Percentiles rank a stretch among this genome's conserved stretches.
These are phyloP conservation scores for Cynopterus sphinx DNA, from an alignment of 2,797 vertebrate genomes.

Conservation along the genomic window DNA sequence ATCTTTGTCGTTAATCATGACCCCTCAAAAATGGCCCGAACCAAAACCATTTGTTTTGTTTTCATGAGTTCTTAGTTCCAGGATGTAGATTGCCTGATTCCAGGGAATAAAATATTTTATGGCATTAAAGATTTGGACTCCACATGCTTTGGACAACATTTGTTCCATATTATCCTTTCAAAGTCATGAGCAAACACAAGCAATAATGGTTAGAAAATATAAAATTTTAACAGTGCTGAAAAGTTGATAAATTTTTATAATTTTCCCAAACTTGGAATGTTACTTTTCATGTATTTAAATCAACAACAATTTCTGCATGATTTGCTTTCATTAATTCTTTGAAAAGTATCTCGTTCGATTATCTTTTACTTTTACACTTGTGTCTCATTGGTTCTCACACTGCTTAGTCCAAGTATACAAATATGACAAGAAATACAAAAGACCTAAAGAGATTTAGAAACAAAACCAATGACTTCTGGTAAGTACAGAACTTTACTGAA, in stretches of 20 bases:
- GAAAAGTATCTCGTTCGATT: background rate
- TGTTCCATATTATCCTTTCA: background rate
- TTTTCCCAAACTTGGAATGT: background rate
- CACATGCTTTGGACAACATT: background rate
- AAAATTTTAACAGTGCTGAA: background rate
- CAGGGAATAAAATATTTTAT: background rate
- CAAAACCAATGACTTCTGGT: background rate
- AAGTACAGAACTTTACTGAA: background rate
- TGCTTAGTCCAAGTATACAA: background rate
- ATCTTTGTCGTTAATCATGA: background rate
- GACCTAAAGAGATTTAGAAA: background rate
- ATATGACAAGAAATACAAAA: background rate
- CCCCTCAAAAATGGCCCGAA: background rate
- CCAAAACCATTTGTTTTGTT: background rate
- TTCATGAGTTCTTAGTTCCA: background rate
- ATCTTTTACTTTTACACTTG: background rate
- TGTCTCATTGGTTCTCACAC: background rate
- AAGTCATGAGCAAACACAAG: background rate
- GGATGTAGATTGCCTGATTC: background rate
- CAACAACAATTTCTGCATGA: background rate
- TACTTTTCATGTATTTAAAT: background rate
- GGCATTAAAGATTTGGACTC: slow-evolving; percentile 28
- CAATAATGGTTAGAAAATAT: slow-evolving; percentile 17
- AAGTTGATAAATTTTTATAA: background rate
- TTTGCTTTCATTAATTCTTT: background rate